Evolutionary conservation across 1,140 invertebrate genomes (phyloP).

Genomic region (Steinernema feltiae): DNA sequence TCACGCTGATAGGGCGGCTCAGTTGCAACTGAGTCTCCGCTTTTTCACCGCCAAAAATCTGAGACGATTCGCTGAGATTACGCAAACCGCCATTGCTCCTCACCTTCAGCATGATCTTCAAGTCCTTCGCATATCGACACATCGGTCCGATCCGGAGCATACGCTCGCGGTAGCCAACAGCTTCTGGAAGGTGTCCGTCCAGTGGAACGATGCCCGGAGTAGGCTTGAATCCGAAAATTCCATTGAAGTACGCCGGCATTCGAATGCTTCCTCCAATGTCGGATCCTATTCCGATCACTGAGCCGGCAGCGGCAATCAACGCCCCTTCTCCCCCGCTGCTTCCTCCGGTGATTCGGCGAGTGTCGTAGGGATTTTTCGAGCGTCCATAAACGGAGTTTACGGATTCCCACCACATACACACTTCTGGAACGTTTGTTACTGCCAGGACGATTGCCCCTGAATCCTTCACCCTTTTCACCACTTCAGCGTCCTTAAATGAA

Average conservation of each 20-base stretch:
- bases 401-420: constrained; percentile 77
- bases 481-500: constrained; percentile 42
- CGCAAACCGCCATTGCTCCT: background rate
- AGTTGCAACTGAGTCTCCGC: constrained; percentile 37
- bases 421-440: constrained; percentile 78
- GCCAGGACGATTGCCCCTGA: constrained; percentile 73
- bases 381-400: constrained; percentile 78
- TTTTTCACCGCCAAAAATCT: constrained; percentile 52
- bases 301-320: constrained; percentile 46
- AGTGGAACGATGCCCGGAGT: constrained; percentile 63
- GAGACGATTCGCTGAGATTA: constrained; percentile 13
- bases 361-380: constrained; percentile 82
- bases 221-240: constrained; percentile 90
- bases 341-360: constrained; percentile 73
- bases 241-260: constrained; percentile 88
- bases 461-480: constrained; percentile 36
- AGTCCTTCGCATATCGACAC: constrained; percentile 36
- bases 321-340: constrained; percentile 52
- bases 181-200: constrained; percentile 35
- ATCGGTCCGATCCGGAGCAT: constrained; percentile 40
- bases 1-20: constrained; percentile 40
- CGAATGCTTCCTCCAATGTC: constrained; percentile 93
- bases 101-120: constrained; percentile 31
- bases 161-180: constrained; percentile 27
- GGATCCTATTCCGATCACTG: constrained; percentile 80